phyloP scores from a whole-genome alignment of 2,888 invertebrate species.

The Andrena bicolor region DNA sequence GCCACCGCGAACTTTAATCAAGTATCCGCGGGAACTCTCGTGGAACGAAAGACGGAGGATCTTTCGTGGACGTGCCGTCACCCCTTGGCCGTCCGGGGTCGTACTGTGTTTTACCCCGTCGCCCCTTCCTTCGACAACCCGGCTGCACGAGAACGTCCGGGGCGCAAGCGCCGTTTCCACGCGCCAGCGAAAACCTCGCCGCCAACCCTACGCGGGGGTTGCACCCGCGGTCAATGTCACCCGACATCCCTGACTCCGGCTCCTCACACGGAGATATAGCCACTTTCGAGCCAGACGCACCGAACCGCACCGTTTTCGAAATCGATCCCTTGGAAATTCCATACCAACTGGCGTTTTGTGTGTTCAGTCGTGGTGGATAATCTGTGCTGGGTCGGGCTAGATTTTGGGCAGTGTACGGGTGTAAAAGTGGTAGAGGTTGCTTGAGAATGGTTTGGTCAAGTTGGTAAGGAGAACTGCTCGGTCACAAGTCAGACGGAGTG shows the following conservation, averaged over 20 bases:
- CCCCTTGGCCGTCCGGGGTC: constrained; percentile 80
- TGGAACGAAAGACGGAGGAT: constrained; percentile 11
- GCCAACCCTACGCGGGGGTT: constrained; percentile 69
- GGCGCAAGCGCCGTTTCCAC: constrained; percentile 76
- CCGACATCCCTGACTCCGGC: constrained; percentile 75
- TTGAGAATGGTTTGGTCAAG: too few species aligned
- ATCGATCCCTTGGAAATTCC: constrained; percentile 3
- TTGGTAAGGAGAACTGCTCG: too few species aligned
- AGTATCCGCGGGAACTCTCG: constrained; percentile 55
- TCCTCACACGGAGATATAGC: constrained; percentile 70
- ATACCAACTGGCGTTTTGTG: background rate
- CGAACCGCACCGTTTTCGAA: constrained; percentile 59
- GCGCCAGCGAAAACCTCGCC: constrained; percentile 74
- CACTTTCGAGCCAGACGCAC: constrained; percentile 63
- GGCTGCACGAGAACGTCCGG: constrained; percentile 66
- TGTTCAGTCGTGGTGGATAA: background rate
- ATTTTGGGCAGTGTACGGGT: too few species aligned
- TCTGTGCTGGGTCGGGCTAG: too few species aligned
- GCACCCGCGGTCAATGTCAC: constrained; percentile 81
- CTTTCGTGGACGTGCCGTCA: constrained; percentile 63
- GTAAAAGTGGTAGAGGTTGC: too few species aligned
- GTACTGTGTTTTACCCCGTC: constrained; percentile 81
- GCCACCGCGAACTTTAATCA: constrained; percentile 16
- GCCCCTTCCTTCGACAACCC: constrained; percentile 73
- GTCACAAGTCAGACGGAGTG: too few species aligned